Base-by-base conservation (phyloP, 2,797 vertebrate species). In the Echiichthys vipera region DNA sequence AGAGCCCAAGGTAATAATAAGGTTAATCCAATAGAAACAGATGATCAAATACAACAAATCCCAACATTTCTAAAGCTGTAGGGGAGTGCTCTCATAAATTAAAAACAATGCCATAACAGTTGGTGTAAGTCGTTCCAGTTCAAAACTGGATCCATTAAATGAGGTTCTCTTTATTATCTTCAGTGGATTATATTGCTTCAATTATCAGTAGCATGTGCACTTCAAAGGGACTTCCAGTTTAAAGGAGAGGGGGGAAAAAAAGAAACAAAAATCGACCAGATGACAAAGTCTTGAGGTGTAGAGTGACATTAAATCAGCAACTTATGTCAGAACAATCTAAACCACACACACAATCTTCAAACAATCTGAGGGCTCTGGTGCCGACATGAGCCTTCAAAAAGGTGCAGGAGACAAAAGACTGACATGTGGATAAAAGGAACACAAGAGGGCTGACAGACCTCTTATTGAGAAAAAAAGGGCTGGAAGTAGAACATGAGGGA, bases 231-330 rank as follows among this genome's bases (percentile, higher is more conserved):
- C 63, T 77, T 77, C 63, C 83, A 85, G 86, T 87, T 88, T 81
- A 84, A 91, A 89, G 66, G 42, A 65, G 30, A 17, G 50, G 22
- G 29, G 66, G 56, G 7, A 43, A 46, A 29, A 55, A 66, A 30
- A 59, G 45, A 50, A 77, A 72, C 53, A 89, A 81, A 88, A 89
- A 86, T 83, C 80, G 56, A 89, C 85, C 87, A 90, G 89, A 93
- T 90, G 91, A 94, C 92, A 88, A 87, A 86, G 87, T 91, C 79
- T 84, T 22, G 89, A 92, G 90, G 91, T 92, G 88, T 86, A 92
- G 91, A 93, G 89, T 88, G 90, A 93, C 89, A 91, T 91, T 91
- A 92, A 92, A 93, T 94, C 91, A 92, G 89, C 89, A 91, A 89
- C 89, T 92, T 89, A 89, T 91, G 92, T 92, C 91, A 84, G 91